Percentiles rank a stretch among this genome's conserved stretches.
Evolutionary conservation across 1,140 invertebrate genomes (phyloP).

Genomic region (Aphaenogaster ashmeadi): DNA sequence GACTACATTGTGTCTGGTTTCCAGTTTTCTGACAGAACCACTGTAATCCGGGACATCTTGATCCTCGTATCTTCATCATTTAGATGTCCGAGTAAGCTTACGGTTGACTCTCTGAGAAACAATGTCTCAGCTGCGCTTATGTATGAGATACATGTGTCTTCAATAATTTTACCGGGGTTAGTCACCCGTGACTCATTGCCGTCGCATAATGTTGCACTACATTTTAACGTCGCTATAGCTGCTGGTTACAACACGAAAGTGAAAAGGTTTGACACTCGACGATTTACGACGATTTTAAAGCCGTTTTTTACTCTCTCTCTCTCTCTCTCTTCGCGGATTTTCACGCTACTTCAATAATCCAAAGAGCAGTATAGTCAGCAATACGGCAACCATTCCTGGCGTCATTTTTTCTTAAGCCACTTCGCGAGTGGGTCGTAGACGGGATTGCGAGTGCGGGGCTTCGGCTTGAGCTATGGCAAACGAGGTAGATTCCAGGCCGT

Average conservation of each 20-base stretch:
- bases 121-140: not conserved
- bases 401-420: conserved; percentile 68
- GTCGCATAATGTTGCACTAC: conserved; percentile 13
- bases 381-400: conserved; percentile 50
- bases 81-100: not conserved
- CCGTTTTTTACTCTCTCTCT: not conserved
- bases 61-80: conserved; percentile 68
- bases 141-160: conserved; percentile 7
- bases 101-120: conserved; percentile 4
- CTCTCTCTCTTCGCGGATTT: not conserved
- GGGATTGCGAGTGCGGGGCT: conserved; percentile 18
- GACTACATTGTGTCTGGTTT: conserved; percentile 70
- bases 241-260: conserved; percentile 12
- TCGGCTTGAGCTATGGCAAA: conserved; percentile 68
- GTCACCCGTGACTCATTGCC: conserved; percentile 8
- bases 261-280: conserved; percentile 39
- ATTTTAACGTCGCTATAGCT: conserved; percentile 2
- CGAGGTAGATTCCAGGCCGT: conserved; percentile 60
- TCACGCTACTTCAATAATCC: conserved; percentile 58
- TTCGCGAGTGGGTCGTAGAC: conserved; percentile 32
- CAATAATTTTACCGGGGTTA: conserved; percentile 22
- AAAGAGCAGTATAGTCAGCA: conserved; percentile 63
- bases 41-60: conserved; percentile 69
- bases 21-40: conserved; percentile 68
- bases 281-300: conserved; percentile 27